Conservation (phyloP, 2,113 vertebrate genomes). For the Aegithalos caudatus region DNA sequence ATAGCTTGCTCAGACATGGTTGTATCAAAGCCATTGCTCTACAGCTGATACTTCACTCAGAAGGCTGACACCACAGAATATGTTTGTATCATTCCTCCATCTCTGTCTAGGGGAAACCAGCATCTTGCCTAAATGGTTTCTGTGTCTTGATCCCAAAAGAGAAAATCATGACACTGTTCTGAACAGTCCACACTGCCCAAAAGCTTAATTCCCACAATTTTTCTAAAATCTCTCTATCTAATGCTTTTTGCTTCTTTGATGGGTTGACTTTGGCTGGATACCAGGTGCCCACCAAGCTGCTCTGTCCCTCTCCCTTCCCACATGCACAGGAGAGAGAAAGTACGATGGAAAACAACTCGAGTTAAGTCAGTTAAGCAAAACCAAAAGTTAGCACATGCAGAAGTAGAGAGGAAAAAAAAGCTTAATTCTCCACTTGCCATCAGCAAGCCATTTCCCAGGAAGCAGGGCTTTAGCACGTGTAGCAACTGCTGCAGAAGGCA, state of each 20-base stretch:
- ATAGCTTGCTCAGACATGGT: not conserved
- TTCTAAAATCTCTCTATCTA: not conserved
- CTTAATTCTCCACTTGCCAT: not conserved
- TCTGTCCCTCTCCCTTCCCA: not conserved
- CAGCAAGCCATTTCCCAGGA: not conserved
- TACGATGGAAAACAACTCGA: not conserved
- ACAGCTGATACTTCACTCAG: not conserved
- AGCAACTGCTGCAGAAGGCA: not conserved
- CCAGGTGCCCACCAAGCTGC: not conserved
- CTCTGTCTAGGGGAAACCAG: not conserved
- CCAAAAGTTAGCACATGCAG: accelerated
- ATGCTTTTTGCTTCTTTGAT: not conserved
- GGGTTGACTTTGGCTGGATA: not conserved
- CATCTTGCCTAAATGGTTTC: not conserved
- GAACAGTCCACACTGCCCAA: not conserved
- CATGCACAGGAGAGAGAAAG: not conserved
- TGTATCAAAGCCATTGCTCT: not conserved
- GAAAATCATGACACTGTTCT: not conserved
- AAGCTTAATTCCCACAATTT: not conserved
- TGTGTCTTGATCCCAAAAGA: not conserved
- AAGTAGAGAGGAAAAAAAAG: not conserved
- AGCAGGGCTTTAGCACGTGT: not conserved
- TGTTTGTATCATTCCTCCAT: not conserved
- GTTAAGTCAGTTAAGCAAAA: not conserved
- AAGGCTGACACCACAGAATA: not conserved